These are phyloP conservation scores for Montipora capitata DNA, from an alignment of 92 coral and sea anemone species.

Conservation along the genomic window DNA sequence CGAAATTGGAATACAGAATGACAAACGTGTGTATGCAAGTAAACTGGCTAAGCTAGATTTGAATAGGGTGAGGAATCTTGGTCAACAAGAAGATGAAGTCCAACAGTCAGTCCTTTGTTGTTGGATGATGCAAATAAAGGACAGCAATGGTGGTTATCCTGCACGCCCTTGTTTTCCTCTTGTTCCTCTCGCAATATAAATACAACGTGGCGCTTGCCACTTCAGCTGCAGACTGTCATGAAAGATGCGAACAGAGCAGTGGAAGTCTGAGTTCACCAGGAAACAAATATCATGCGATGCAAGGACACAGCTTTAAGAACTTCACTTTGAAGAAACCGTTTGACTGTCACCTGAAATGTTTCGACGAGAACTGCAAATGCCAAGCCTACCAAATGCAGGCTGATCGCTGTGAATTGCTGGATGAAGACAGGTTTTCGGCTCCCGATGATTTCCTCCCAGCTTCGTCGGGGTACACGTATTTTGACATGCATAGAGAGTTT, in stretches of 20 bases:
- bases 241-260: conserved; percentile 6
- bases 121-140: background rate
- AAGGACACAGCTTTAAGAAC: conserved; percentile 53
- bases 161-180: background rate
- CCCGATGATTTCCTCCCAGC: conserved; percentile 16
- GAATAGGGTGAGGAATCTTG: no score
- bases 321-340: conserved; percentile 12
- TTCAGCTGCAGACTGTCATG: background rate
- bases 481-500: conserved; percentile 35
- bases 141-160: background rate
- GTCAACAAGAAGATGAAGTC: no score
- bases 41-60: no score
- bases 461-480: conserved; percentile 1
- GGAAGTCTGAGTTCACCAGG: background rate
- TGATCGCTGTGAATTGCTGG: conserved; percentile 39
- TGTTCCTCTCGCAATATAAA: background rate
- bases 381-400: conserved; percentile 43
- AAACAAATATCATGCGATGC: conserved; percentile 12
- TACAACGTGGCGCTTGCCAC: background rate
- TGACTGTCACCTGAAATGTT: conserved; percentile 44
- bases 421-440: conserved; percentile 27
- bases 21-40: no score
- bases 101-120: no score
- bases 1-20: no score
- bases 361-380: conserved; percentile 57